Evolutionary conservation across 2,113 vertebrate species (phyloP).

Genomic region (Phainopepla nitens): DNA sequence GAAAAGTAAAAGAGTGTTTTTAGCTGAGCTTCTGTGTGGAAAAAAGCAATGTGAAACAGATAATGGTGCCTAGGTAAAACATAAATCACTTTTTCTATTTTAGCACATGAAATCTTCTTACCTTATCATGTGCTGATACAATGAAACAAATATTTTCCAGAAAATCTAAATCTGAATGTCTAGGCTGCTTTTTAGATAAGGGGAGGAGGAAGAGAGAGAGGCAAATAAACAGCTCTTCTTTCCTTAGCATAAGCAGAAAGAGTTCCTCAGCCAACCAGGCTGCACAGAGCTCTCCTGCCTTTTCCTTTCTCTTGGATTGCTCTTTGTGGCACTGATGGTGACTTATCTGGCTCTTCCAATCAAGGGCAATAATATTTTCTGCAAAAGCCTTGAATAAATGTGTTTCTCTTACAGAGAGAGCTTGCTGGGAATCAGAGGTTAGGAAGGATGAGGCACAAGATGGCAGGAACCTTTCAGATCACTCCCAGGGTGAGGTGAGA

Average conservation of each 20-base stretch:
- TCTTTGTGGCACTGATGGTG: background rate
- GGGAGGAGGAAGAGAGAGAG: background rate
- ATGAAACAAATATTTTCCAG: background rate
- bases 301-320: background rate
- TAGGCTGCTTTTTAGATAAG: background rate
- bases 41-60: background rate
- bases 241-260: background rate
- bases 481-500: fast-evolving
- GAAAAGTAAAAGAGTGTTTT: background rate
- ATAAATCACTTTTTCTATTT: background rate
- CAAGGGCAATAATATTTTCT: background rate
- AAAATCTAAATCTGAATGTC: background rate
- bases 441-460: background rate
- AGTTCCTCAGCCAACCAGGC: background rate
- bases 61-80: constrained; percentile 34
- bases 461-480: background rate
- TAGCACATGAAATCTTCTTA: background rate
- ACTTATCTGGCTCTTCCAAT: background rate
- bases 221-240: background rate
- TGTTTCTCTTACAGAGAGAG: background rate
- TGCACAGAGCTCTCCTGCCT: background rate
- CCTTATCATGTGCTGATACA: background rate
- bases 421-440: background rate
- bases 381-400: background rate
- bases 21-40: background rate